phyloP scores from a whole-genome alignment of 2,113 vertebrate genomes.

The Plectropomus leopardus region DNA sequence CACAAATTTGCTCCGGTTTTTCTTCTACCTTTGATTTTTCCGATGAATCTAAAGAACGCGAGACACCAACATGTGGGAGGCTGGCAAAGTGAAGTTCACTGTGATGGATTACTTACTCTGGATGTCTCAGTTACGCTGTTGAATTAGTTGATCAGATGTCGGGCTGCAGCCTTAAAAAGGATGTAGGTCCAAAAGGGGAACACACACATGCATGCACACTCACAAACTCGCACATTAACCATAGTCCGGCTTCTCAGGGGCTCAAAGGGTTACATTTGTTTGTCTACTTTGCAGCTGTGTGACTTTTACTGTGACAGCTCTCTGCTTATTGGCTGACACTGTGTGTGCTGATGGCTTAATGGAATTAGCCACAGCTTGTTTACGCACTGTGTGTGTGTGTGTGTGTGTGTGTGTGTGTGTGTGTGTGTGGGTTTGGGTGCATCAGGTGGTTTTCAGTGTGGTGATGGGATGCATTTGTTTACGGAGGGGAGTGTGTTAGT shows the following conservation, averaged over 20 bases:
- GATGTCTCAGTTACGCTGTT: not conserved
- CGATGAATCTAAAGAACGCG: not conserved
- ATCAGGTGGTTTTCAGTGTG: constrained; percentile 27
- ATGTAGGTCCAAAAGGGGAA: not conserved
- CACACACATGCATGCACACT: constrained; percentile 38
- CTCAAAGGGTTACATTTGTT: constrained; percentile 8
- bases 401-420: constrained; percentile 20
- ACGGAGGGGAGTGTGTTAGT: not conserved
- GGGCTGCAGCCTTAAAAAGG: not conserved
- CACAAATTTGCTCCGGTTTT: not conserved
- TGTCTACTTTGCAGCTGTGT: constrained; percentile 28
- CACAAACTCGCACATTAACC: constrained; percentile 40
- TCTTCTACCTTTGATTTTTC: not conserved
- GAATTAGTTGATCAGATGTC: not conserved
- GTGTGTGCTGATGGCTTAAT: constrained; percentile 31
- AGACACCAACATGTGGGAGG: no score
- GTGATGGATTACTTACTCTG: constrained; percentile 11
- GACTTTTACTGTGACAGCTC: constrained; percentile 16
- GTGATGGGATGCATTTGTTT: constrained; percentile 52
- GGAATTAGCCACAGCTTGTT: constrained; percentile 40
- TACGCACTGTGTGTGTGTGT: not conserved
- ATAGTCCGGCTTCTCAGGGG: constrained; percentile 9
- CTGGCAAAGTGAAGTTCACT: not conserved
- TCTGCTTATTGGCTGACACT: constrained; percentile 36
- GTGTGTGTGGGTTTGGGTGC: constrained; percentile 27